Evolutionary conservation across 2,797 vertebrate species (phyloP).

Genomic region (Pseudomugil tenellus): DNA sequence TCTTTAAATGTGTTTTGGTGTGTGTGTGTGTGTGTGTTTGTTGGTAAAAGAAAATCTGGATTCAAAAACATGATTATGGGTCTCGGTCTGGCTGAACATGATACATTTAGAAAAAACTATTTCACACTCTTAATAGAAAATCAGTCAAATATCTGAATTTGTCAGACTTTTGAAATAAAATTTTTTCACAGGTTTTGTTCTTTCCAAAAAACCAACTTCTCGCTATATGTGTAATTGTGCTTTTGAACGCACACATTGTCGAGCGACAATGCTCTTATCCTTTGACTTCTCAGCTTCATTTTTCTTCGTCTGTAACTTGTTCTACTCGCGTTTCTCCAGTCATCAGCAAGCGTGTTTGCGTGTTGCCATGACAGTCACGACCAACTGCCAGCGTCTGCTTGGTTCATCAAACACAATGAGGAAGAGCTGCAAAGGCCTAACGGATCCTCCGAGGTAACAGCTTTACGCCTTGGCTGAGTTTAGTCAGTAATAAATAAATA

Average conservation of each 20-base stretch:
- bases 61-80: conserved; percentile 25
- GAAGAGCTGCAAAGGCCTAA: conserved; percentile 44
- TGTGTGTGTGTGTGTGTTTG: conserved; percentile 6
- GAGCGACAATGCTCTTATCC: conserved; percentile 49
- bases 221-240: conserved; percentile 61
- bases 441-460: conserved; percentile 58
- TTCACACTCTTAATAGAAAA: conserved; percentile 59
- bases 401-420: conserved; percentile 26
- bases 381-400: conserved; percentile 12
- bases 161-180: conserved; percentile 41
- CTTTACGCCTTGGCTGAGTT: conserved; percentile 69
- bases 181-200: conserved; percentile 43
- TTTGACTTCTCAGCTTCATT: conserved; percentile 18
- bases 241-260: conserved; percentile 60
- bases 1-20: conserved; percentile 7
- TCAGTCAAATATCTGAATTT: conserved; percentile 57
- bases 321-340: background rate
- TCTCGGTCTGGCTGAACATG: conserved; percentile 14
- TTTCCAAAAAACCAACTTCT: conserved; percentile 51
- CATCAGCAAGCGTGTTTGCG: conserved; percentile 3
- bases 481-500: conserved; percentile 88
- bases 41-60: conserved; percentile 15
- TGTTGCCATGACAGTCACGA: conserved; percentile 13
- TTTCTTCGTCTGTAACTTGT: conserved; percentile 2
- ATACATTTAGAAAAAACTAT: conserved; percentile 55